Percentiles rank a stretch among this genome's conserved stretches.
Evolutionary conservation across 2,888 invertebrate genomes (phyloP).

Genomic region (Acanthopleura granulata): DNA sequence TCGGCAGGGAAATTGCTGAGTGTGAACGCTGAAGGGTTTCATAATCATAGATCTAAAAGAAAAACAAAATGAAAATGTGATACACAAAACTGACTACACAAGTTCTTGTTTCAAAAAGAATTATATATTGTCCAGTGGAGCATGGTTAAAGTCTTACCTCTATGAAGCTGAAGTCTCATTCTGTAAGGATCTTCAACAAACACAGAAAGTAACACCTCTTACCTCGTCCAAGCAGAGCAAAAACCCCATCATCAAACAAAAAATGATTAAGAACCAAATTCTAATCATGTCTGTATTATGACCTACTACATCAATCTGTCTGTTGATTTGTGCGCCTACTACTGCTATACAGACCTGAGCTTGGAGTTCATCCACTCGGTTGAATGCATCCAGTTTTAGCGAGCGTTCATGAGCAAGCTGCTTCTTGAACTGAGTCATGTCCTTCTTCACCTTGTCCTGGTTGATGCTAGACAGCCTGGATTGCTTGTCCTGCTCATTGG

Average conservation of each 20-base stretch:
- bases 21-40: slow-evolving; percentile 52
- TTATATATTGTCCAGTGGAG: too few species aligned
- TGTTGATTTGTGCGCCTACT: not conserved
- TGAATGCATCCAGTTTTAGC: slow-evolving; percentile 68
- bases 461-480: slow-evolving; percentile 48
- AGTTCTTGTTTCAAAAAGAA: too few species aligned
- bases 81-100: too few species aligned
- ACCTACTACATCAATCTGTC: too few species aligned
- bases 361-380: slow-evolving; percentile 66
- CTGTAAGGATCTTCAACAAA: too few species aligned
- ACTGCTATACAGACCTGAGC: slow-evolving; percentile 40
- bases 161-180: too few species aligned
- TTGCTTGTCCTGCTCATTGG: slow-evolving; percentile 59
- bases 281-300: too few species aligned
- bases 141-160: too few species aligned
- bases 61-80: not conserved
- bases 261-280: too few species aligned
- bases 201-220: too few species aligned
- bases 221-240: too few species aligned
- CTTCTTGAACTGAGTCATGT: slow-evolving; percentile 52
- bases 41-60: slow-evolving; percentile 59
- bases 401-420: slow-evolving; percentile 61
- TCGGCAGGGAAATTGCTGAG: slow-evolving; percentile 34
- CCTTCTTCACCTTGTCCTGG: slow-evolving; percentile 58
- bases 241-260: too few species aligned